These are phyloP conservation scores for Sandelia bainsii DNA, from an alignment of 2,797 vertebrate species.

Conservation along the genomic window DNA sequence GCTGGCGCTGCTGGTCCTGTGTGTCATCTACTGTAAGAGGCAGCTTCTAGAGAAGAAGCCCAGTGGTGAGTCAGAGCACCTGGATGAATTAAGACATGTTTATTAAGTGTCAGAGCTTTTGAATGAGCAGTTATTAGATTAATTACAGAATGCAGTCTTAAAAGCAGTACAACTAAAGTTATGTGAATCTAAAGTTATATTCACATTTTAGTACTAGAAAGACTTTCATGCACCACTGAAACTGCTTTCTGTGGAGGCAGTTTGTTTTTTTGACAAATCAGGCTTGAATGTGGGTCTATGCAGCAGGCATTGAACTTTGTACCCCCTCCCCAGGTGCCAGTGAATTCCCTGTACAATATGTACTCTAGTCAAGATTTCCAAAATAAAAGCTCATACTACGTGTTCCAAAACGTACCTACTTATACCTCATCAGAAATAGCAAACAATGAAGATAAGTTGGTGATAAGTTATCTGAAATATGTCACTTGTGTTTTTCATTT, in stretches of 20 bases:
- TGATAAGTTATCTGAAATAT: constrained; percentile 12
- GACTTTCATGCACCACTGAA: background rate
- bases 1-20: constrained; percentile 94
- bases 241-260: background rate
- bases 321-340: background rate
- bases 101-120: background rate
- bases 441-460: constrained; percentile 13
- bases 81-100: background rate
- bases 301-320: constrained; percentile 26
- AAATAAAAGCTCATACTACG: constrained; percentile 8
- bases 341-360: constrained; percentile 19
- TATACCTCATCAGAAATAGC: constrained; percentile 10
- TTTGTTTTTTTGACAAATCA: background rate
- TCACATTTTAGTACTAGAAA: background rate
- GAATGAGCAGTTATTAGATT: background rate
- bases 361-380: constrained; percentile 21
- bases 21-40: constrained; percentile 96
- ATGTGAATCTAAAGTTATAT: too few relatives aligned
- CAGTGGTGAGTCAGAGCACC: constrained; percentile 84
- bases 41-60: constrained; percentile 98
- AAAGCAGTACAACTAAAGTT: background rate
- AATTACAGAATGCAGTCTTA: background rate
- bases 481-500: background rate
- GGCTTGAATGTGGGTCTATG: constrained; percentile 1
- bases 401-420: constrained; percentile 1